Base-by-base conservation (phyloP, 2,113 vertebrate species). In the Chionomys nivalis region DNA sequence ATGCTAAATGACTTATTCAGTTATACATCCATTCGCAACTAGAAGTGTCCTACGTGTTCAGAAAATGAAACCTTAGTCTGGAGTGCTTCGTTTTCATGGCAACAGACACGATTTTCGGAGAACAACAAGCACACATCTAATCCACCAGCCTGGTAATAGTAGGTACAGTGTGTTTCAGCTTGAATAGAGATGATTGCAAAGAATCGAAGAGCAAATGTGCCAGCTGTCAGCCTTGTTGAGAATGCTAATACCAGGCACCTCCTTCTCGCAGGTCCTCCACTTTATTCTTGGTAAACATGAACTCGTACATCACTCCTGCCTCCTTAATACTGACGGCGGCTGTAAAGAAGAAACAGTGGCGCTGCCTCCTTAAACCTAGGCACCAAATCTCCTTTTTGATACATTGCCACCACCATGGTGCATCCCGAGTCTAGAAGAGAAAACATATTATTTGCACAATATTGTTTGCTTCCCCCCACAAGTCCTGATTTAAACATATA, bases 161-260 rank as follows among this genome's bases (percentile, higher is more conserved):
- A 91, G 93, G 89, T 91, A 16, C n/a, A 12, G 63, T 33, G 5
- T 3, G 36, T 94, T 90, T 91, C 94, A 44, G 66, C 87, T 61
- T 94, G 91, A 87, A 96, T 79, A 79, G 70, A 88, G 87, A 85
- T 87, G 92, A 94, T 89, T 93, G 33, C n/a, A 8, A 75, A 82
- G 70, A 79, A 73, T 24, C 7, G 31, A 36, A 89, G 82, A 63
- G 49, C 82, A 96, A 79, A 79, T 7, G 13, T 36, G 0, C n/a
- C 68, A 58, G 77, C 61, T 68, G 42, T 70, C 76, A 87, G 75
- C 44, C 58, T 36, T 49, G 26, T 63, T 72, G 93, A 72, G 70
- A 61, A 91, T 66, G 55, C 36, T 85, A 96, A 79, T 87, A 65
- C 83, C 49, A 21, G 61, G 47, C 44, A n/a, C 47, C 88, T 89